These are phyloP conservation scores for Neotoma lepida DNA, from an alignment of 2,113 vertebrate species.

Conservation along the genomic window DNA sequence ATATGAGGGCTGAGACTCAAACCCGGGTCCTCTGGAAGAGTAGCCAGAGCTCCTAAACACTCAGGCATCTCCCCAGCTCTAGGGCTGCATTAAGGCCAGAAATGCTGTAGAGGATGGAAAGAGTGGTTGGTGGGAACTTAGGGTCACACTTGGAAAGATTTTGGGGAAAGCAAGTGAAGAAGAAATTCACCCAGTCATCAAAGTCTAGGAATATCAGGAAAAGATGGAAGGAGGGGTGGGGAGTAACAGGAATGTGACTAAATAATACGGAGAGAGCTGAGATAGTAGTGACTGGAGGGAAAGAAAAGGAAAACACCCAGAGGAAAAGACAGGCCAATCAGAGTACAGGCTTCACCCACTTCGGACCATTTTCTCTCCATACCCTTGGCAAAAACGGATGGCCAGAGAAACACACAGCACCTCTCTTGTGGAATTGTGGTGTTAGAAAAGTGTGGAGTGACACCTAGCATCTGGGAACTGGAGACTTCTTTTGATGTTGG, in stretches of 20 bases:
- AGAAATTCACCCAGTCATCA: background rate
- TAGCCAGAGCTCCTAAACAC: background rate
- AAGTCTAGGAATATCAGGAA: background rate
- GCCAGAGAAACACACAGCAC: background rate
- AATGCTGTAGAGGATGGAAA: background rate
- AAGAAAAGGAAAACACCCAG: constrained; percentile 8
- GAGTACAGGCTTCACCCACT: background rate
- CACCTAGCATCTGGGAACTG: constrained; percentile 23
- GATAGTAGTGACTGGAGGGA: constrained; percentile 22
- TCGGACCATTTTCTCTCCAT: background rate
- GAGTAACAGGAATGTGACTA: constrained; percentile 15
- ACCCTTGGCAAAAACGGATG: background rate
- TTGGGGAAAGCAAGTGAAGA: background rate
- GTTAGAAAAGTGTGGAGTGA: background rate
- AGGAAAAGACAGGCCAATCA: background rate
- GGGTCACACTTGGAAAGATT: background rate
- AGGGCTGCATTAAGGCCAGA: background rate
- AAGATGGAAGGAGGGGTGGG: background rate
- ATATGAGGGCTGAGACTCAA: background rate
- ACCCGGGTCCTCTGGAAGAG: background rate
- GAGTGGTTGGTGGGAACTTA: background rate
- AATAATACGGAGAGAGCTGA: background rate
- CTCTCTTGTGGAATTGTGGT: background rate
- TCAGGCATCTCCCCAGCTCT: background rate
- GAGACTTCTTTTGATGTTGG: constrained; percentile 59